These are phyloP conservation scores for Theocolax elegans DNA, from an alignment of 1,140 invertebrate species.

Conservation along the genomic window DNA sequence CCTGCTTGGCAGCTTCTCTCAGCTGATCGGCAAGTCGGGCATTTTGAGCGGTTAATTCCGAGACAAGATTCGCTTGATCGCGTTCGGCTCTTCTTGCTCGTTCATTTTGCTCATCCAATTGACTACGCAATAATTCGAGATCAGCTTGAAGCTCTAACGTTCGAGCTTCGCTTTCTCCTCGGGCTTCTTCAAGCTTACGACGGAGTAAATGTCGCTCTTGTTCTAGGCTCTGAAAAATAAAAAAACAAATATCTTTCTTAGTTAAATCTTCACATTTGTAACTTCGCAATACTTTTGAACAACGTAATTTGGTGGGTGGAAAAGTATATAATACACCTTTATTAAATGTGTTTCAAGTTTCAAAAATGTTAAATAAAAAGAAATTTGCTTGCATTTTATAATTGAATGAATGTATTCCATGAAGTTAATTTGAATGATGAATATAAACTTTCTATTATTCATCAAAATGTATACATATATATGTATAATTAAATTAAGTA, in stretches of 20 bases:
- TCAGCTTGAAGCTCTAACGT: constrained; percentile 89
- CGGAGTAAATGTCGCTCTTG: constrained; percentile 91
- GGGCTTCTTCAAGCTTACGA: constrained; percentile 83
- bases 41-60: constrained; percentile 91
- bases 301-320: too few relatives aligned
- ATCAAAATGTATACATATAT: too few relatives aligned
- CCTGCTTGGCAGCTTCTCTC: constrained; percentile 83
- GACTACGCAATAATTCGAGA: constrained; percentile 78
- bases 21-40: constrained; percentile 87
- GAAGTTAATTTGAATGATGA: too few relatives aligned
- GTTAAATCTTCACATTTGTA: too few relatives aligned
- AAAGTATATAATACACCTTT: too few relatives aligned
- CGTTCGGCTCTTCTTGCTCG: constrained; percentile 78
- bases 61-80: constrained; percentile 80
- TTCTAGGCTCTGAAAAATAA: constrained; percentile 81
- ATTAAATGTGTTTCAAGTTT: too few relatives aligned
- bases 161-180: constrained; percentile 90
- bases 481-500: too few relatives aligned
- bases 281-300: too few relatives aligned
- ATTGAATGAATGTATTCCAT: too few relatives aligned
- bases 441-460: too few relatives aligned
- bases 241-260: neutral
- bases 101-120: constrained; percentile 78
- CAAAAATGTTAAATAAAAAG: too few relatives aligned
- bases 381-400: too few relatives aligned